These are phyloP conservation scores for Wasmannia auropunctata DNA, from an alignment of 1,140 invertebrate species.

Conservation along the genomic window DNA sequence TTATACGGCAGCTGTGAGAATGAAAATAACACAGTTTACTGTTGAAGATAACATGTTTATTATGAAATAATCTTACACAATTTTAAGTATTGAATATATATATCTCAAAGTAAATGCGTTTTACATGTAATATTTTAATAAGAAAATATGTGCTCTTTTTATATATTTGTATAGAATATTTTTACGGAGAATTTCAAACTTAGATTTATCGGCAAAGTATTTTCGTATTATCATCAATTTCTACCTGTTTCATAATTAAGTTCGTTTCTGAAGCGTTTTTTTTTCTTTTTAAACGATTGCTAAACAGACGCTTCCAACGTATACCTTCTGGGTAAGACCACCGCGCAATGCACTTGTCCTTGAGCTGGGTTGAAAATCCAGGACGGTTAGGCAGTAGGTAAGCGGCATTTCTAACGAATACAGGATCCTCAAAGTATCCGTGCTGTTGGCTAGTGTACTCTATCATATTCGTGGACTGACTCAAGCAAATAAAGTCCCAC, in stretches of 20 bases:
- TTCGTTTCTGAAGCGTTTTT: conserved; percentile 80
- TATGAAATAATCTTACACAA: neutral
- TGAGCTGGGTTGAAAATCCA: conserved; percentile 93
- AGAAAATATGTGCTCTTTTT: no score
- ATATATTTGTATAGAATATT: neutral
- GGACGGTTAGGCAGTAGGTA: conserved; percentile 88
- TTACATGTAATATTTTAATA: neutral
- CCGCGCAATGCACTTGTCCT: conserved; percentile 87
- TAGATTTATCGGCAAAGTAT: neutral
- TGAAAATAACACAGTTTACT: neutral
- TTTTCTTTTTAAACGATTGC: no score
- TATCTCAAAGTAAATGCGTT: neutral
- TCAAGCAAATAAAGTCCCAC: conserved; percentile 93
- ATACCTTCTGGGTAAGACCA: conserved; percentile 91
- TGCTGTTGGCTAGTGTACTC: conserved; percentile 96
- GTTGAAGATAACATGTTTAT: neutral
- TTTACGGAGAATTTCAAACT: neutral
- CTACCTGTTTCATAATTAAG: neutral
- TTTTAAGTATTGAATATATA: neutral
- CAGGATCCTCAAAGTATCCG: conserved; percentile 93
- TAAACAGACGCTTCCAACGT: conserved; percentile 89
- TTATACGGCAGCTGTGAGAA: neutral
- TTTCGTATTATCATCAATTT: neutral
- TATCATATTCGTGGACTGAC: conserved; percentile 89
- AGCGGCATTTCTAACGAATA: conserved; percentile 86